Percentiles rank a stretch among this genome's conserved stretches.
phyloP scores from a whole-genome alignment of 2,888 invertebrate species.

The Tetheella fluctuosa region DNA sequence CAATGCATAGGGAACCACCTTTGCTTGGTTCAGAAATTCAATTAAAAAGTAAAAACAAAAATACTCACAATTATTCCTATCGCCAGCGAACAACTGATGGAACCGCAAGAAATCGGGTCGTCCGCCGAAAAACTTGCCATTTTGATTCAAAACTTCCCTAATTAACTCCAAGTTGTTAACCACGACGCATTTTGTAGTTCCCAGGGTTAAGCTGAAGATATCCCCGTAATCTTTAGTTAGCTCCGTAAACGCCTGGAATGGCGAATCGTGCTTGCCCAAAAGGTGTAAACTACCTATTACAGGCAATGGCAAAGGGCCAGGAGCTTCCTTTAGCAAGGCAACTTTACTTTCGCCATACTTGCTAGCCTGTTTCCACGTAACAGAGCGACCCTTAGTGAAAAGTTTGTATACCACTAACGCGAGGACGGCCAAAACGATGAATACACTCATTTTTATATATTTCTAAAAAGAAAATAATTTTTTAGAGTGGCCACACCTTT shows the following conservation, averaged over 20 bases:
- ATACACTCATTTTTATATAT: constrained; percentile 73
- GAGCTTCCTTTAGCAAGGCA: constrained; percentile 72
- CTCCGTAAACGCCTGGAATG: constrained; percentile 89
- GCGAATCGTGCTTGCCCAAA: constrained; percentile 85
- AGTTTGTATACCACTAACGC: constrained; percentile 62
- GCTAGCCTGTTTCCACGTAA: constrained; percentile 45
- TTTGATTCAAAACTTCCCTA: constrained; percentile 90
- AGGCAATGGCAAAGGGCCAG: constrained; percentile 87
- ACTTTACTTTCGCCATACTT: constrained; percentile 51
- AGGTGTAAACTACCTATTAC: constrained; percentile 89
- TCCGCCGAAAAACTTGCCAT: constrained; percentile 92
- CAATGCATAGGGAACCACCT: no score
- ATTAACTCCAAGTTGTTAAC: constrained; percentile 89
- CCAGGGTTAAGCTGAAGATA: constrained; percentile 88
- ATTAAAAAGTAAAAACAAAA: constrained; percentile 20
- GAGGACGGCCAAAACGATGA: constrained; percentile 56
- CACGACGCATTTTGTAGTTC: constrained; percentile 87
- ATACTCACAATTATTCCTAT: constrained; percentile 94
- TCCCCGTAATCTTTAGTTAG: constrained; percentile 88
- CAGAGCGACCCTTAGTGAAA: constrained; percentile 48
- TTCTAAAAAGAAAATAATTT: constrained; percentile 62
- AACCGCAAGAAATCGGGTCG: constrained; percentile 92
- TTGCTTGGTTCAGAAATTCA: no score
- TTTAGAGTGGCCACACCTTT: constrained; percentile 65
- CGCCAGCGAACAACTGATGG: constrained; percentile 92